Base-by-base conservation (phyloP, 2,888 invertebrate genomes). In the Linnaemya vulpina region DNA sequence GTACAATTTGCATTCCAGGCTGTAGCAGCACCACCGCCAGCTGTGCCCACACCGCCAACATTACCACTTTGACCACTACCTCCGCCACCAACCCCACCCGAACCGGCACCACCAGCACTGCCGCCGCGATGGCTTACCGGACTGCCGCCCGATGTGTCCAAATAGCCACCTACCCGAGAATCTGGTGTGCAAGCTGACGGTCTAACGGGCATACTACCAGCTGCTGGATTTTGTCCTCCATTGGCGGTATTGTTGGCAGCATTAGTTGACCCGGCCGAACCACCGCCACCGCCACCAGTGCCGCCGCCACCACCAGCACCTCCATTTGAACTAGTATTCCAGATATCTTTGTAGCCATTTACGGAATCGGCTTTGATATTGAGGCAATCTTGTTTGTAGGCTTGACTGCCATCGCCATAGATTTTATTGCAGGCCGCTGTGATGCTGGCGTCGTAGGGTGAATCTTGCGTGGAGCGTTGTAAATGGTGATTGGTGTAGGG, bases 121-220 rank as follows among this genome's bases (percentile, higher is more conserved):
- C 89, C 93, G 94, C 97, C 96, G 91, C 96, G 96, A 90, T 92
- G 92, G 89, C 95, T 94, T 70, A 95, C 95, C 79, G 95, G 95
- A 90, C 95, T 95, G 86, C 95, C 95, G 89, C 95, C 95, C 88
- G 96, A 96, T 88, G 96, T 95, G 90, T 96, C 96, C 88, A 93
- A 90, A 92, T 96, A 96, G 93, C 96, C 95, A 88, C 94, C 96
- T 89, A 95, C 95, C 88, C 97, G 94, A 86, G 96, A 96, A 92
- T 97, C 97, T 15, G 97, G 97, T 83, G 97, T 97, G 93, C 97
- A 97, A 84, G 97, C 97, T 73, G 97, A 96, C 76, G 97, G 97
- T 90, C 97, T 94, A 74, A 96, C 96, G 75, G 95, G 95, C 89
- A 94, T 92, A 51, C 91, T 90, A 86, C 89, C 90, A 76, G 90